phyloP scores from a whole-genome alignment of 2,888 invertebrate genomes.

The Cosmia trapezina region DNA sequence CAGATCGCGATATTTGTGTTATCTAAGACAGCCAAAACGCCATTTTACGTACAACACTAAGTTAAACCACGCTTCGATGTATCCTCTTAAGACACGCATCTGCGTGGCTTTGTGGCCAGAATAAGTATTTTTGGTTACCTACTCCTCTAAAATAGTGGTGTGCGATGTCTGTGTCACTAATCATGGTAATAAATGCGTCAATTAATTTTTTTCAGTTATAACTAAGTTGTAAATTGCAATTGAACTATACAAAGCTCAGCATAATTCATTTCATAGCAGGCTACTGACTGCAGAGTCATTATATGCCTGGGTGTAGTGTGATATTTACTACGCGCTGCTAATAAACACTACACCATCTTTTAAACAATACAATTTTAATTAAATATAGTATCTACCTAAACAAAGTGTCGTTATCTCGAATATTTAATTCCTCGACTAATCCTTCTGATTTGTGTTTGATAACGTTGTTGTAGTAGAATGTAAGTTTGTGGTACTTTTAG shows the following conservation, averaged over 20 bases:
- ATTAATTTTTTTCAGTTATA: conserved; percentile 6
- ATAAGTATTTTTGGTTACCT: conserved; percentile 20
- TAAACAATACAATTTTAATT: conserved; percentile 37
- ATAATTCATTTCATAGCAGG: conserved; percentile 13
- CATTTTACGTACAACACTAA: too few relatives aligned
- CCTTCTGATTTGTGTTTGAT: conserved; percentile 53
- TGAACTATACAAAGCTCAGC: conserved; percentile 14
- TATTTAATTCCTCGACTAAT: conserved; percentile 56
- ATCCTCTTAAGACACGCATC: not conserved
- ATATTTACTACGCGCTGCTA: conserved; percentile 5
- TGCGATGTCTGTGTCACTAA: not conserved
- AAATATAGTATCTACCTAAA: conserved; percentile 18
- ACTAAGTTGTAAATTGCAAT: conserved; percentile 1
- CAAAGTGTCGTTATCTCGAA: conserved; percentile 40
- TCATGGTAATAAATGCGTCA: not conserved
- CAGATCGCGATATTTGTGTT: too few relatives aligned
- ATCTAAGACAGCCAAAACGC: too few relatives aligned
- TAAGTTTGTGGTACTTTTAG: conserved; percentile 33
- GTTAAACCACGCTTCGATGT: too few relatives aligned
- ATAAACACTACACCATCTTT: conserved; percentile 1
- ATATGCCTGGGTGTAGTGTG: conserved; percentile 4
- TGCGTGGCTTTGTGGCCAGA: not conserved
- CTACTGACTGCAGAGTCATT: not conserved
- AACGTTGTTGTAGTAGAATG: conserved; percentile 27
- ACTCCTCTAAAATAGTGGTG: conserved; percentile 10